A percentile compares a stretch with the other conserved stretches of the same genome.
Conservation (phyloP, 2,113 vertebrate genomes). For the Pelmatolapia mariae region DNA sequence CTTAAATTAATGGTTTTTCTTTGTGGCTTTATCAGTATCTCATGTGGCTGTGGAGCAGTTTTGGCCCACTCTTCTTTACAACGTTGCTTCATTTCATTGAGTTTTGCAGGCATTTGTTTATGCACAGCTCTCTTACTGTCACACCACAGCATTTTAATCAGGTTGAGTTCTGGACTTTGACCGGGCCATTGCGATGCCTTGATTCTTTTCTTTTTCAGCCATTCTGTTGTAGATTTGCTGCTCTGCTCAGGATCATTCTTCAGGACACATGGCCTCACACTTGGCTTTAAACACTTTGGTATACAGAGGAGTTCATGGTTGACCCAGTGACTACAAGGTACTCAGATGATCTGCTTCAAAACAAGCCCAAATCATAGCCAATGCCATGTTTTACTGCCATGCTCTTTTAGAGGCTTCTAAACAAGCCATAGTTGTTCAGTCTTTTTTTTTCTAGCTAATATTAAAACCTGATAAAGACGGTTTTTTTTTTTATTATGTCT, state of each 20-base stretch:
- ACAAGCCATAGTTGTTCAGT: neutral
- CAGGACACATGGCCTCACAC: neutral
- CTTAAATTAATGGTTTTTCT: neutral
- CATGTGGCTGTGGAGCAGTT: neutral
- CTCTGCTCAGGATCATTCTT: neutral
- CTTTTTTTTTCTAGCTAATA: neutral
- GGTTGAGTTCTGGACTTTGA: neutral
- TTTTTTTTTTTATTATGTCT: neutral
- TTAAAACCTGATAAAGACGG: neutral
- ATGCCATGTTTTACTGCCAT: neutral
- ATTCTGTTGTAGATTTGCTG: neutral
- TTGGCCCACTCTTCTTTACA: neutral
- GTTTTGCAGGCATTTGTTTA: neutral
- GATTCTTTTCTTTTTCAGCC: neutral
- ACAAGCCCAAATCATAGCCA: neutral
- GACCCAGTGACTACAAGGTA: neutral
- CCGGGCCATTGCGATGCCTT: neutral
- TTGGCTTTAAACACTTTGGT: neutral
- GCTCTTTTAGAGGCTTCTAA: neutral
- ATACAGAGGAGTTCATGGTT: accelerated
- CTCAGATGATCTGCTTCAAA: neutral
- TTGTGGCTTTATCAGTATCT: neutral
- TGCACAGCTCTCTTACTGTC: neutral
- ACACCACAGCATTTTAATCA: neutral
- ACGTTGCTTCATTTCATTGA: neutral